Base-by-base conservation (phyloP, 2,888 invertebrate genomes). In the Iphiclides podalirius region DNA sequence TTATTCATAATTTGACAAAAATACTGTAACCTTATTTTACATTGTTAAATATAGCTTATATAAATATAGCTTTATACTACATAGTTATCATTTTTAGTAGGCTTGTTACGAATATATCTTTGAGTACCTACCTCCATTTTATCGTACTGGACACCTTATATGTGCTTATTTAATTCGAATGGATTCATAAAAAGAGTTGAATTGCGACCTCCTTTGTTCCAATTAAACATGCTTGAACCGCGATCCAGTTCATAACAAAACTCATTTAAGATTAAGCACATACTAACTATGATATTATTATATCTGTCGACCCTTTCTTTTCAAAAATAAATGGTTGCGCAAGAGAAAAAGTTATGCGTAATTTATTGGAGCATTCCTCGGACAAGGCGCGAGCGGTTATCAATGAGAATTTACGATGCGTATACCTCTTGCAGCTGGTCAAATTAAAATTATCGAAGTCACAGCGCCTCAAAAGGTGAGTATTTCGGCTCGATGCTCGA, bases 321-420 rank as follows among this genome's bases (percentile, higher is more conserved):
- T 36, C 14, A 20, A 50, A 31, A 31, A 31, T 31, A 31, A 50
- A 40, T 15, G 16, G 34, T 45, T 40, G 36, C 17, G 33, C 23
- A 35, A 48, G 14, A 35, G 43, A 44, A 45, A 49, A 46, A 40
- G n/a, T 12, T 31, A 37, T 37, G 17, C n/a, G 33, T 35, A 40
- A 51, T 51, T 45, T 45, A 51, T 51, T 11, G 41, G 11, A 16
- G 41, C 39, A 41, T 41, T 45, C 45, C 23, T 41, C 13, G 23
- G 31, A 46, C 45, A 40, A 16, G 17, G 26, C 14, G 13, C 26
- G 50, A 45, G 39, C 39, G 31, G 45, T 45, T 45, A 41, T 45
- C 50, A 51, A 46, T 37, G 45, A 41, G 20, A 51, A 51, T 51
- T 51, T 51, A 51, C 45, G 45, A 40, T 3, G 15, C 41, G 12